Conservation (phyloP, 2,113 vertebrate species). For the Pluvialis apricaria region DNA sequence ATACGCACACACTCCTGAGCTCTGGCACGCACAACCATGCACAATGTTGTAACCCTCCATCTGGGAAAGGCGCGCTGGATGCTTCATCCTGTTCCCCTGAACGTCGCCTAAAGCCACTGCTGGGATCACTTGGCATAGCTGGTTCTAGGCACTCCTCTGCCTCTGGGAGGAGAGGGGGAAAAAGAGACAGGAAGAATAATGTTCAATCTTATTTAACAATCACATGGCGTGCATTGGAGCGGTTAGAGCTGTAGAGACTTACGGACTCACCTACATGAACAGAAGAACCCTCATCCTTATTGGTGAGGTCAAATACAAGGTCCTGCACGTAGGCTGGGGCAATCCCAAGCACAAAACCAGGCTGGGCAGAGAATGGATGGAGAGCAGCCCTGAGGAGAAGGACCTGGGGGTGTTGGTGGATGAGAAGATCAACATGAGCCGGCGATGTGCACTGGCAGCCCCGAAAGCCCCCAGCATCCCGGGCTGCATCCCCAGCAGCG, state of each 20-base stretch:
- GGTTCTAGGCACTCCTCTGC: not conserved
- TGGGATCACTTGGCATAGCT: not conserved
- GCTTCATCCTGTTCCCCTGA: not conserved
- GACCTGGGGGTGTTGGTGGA: too few species aligned
- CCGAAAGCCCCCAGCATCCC: too few species aligned
- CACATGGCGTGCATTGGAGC: fast-evolving
- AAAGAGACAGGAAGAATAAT: not conserved
- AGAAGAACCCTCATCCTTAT: not conserved
- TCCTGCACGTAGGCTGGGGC: too few species aligned
- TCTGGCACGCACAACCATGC: not conserved
- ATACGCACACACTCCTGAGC: not conserved
- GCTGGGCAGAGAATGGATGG: too few species aligned
- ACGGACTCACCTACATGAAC: fast-evolving
- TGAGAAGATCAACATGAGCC: too few species aligned
- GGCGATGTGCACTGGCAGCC: too few species aligned
- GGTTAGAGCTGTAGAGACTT: not conserved
- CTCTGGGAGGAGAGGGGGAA: not conserved
- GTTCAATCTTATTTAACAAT: not conserved
- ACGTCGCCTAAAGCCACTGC: not conserved
- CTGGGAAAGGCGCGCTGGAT: not conserved
- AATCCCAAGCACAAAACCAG: too few species aligned
- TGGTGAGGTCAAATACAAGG: not conserved
- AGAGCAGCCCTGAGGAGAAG: too few species aligned
- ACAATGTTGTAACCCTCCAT: not conserved
- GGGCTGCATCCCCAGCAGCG: too few species aligned